Evolutionary conservation across 2,888 invertebrate genomes (phyloP), one percentile per base, ranked within the genome.

Genomic region (Erebia palarica): DNA sequence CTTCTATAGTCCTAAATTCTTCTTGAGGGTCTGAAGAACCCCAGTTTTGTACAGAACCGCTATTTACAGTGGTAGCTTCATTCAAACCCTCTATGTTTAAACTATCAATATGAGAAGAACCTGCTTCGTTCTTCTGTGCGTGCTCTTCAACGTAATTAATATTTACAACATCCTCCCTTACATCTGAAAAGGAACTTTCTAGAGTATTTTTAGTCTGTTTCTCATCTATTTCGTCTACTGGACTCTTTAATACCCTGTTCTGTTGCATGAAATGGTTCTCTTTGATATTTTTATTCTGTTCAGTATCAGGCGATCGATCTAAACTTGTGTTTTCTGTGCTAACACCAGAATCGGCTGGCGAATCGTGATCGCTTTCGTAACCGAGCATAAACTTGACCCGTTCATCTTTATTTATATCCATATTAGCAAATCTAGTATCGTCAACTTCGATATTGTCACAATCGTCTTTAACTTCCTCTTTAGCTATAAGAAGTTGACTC

Each of bases 241-340:
- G 82, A 82, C 84, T 85, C 65, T 87, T 87, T 73, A 91, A 77
- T 80, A 91, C 90, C 84, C 91, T 88, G 85, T 92, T 93, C 76
- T 90, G 90, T 82, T 89, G 85, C 85, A 91, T 89, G 75, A 86
- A 92, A 71, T 88, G 86, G 65, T 84, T 86, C 65, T 88, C 84
- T 76, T 86, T 87, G 5, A 88, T 75, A 8, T 85, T 84, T 78
- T 88, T 89, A 73, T 78, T 90, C 69, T 91, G 86, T 71, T 95
- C 95, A 2, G 94, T 88, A 72, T 94, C 95, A 0, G 95, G 95
- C 11, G 95, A 95, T 80, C 95, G 87, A 83, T 95, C 95, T 80
- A 96, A 86, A 78, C 96, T 96, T 47, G 96, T 96, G 75, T 95
- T 96, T 83, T 96, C 96, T 36, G 96, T 96, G 80, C 96, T 96